Conservation (phyloP, 1,140 invertebrate genomes). For the Protaetia brevitarsis region DNA sequence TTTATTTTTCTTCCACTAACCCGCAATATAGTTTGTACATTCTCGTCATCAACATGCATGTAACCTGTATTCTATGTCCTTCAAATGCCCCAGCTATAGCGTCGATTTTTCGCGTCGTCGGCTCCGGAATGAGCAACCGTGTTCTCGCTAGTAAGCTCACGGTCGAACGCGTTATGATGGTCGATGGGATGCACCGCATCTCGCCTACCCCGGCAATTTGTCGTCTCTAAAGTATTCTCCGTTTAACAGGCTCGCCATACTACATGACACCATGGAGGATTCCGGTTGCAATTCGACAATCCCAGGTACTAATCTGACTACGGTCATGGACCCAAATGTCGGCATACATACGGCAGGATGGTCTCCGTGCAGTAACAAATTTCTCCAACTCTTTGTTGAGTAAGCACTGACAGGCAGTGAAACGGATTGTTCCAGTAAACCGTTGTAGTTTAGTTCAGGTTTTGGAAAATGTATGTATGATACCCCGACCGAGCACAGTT, state of each 20-base stretch:
- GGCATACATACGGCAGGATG: constrained; percentile 55
- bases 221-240: not conserved
- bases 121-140: constrained; percentile 25
- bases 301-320: constrained; percentile 44
- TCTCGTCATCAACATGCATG: no score
- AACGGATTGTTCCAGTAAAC: constrained; percentile 33
- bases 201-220: not conserved
- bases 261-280: constrained; percentile 54
- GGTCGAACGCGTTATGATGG: constrained; percentile 29
- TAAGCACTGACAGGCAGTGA: constrained; percentile 50
- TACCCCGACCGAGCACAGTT: constrained; percentile 50
- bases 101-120: constrained; percentile 24
- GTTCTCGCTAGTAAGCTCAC: constrained; percentile 28
- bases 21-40: no score
- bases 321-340: constrained; percentile 62
- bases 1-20: no score
- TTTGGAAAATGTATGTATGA: constrained; percentile 33
- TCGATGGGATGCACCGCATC: not conserved
- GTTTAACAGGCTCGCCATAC: constrained; percentile 53
- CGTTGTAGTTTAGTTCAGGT: constrained; percentile 38
- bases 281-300: constrained; percentile 41
- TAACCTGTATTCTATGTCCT: no score
- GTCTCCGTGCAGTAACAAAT: constrained; percentile 60
- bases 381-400: constrained; percentile 63
- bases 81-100: not conserved